Base-by-base conservation (phyloP, 1,140 invertebrate genomes). In the Harlomillsia oculata region DNA sequence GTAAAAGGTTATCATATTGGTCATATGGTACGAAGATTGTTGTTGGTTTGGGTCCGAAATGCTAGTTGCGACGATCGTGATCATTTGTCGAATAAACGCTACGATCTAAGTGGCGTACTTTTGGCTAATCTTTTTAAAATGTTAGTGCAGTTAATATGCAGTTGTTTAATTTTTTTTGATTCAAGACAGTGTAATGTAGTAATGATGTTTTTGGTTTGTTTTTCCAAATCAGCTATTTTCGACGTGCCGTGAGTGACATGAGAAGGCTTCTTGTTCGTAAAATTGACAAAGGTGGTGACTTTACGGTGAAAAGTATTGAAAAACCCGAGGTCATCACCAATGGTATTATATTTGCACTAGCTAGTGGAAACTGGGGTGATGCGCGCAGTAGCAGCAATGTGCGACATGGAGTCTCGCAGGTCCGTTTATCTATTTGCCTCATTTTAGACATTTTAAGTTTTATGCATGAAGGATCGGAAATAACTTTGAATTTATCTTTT, bases 341-440 rank as follows among this genome's bases (percentile, higher is more conserved):
- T 72, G 95, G 95, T 20, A 75, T 99, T 23, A 77, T 89, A 58
- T 98, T 98, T 72, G 97, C 95, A 0, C 75, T 99, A 60, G 94
- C 95, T 65, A 98, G 95, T 32, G 96, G 96, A 29, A 99, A 98
- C 74, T 99, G 96, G 96, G 95, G 94, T 29, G 95, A 99, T 71
- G 97, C 28, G 39, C 28, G 36, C 71, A 98, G 98, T 72, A 93
- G 93, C 56, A 93, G 97, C 82, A 89, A 94, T 73, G 87, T 90
- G 5, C 78, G 92, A 72, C 90, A 91, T 60, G 89, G 89, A 28
- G 88, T 92, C 6, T 87, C 85, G 45, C 89, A 92, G 77, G 79
- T 80, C 63, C 36, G 28, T 36, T 18, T 9, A 11, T 46, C 13
- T n/a, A n/a, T 32, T 8, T 13, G 13, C 16, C 30, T 44, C 18